Conservation (phyloP, 2,888 invertebrate genomes). For the Nymphalis polychloros region DNA sequence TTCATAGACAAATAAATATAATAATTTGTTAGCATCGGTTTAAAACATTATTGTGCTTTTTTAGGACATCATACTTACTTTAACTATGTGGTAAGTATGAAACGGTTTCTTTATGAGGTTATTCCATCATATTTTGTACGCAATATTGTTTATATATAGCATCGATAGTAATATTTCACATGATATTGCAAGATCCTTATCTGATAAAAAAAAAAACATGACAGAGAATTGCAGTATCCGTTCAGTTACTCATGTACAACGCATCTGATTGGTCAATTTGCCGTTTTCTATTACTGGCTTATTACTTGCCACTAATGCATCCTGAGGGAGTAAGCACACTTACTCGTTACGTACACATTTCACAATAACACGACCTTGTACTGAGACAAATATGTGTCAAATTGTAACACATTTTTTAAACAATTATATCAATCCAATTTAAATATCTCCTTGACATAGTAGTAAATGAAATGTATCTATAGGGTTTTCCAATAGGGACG, state of each 20-base stretch:
- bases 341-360: not conserved
- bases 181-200: slow-evolving; percentile 6
- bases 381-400: too few relatives aligned
- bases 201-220: slow-evolving; percentile 21
- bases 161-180: slow-evolving; percentile 3
- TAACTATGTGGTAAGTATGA: not conserved
- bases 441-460: too few relatives aligned
- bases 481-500: too few relatives aligned
- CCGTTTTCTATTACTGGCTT: slow-evolving; percentile 35
- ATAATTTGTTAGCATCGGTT: too few relatives aligned
- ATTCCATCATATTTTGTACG: not conserved
- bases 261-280: slow-evolving; percentile 38
- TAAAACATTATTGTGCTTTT: too few relatives aligned
- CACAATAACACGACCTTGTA: not conserved
- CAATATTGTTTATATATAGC: not conserved
- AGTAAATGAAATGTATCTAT: too few relatives aligned
- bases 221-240: slow-evolving; percentile 29
- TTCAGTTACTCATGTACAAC: slow-evolving; percentile 36
- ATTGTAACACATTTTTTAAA: too few relatives aligned
- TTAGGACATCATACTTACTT: too few relatives aligned
- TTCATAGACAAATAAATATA: too few relatives aligned
- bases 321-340: slow-evolving; percentile 24
- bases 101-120: not conserved
- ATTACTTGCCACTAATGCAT: slow-evolving; percentile 29
- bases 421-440: too few relatives aligned